Percentiles rank a stretch among this genome's conserved stretches.
phyloP scores from a whole-genome alignment of 2,797 vertebrate genomes.

The Lepus oiostolus region DNA sequence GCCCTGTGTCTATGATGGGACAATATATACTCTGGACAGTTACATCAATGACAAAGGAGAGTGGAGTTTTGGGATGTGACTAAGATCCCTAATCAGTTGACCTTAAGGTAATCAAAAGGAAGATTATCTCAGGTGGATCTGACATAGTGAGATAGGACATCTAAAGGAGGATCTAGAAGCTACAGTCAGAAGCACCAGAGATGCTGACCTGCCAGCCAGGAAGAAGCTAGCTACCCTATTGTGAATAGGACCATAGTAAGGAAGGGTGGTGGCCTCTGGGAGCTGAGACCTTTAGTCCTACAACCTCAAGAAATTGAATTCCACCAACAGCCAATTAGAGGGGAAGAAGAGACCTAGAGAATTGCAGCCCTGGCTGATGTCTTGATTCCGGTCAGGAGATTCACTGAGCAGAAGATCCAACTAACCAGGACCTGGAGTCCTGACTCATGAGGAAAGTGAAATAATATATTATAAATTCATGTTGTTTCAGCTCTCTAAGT shows the following conservation, averaged over 20 bases:
- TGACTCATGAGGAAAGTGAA: background rate
- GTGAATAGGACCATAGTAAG: background rate
- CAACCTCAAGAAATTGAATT: background rate
- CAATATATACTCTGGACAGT: slow-evolving; percentile 1
- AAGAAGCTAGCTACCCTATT: background rate
- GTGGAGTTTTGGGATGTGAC: slow-evolving; percentile 10
- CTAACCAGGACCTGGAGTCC: background rate
- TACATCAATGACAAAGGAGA: background rate
- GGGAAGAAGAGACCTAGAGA: background rate
- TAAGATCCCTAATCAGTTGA: background rate
- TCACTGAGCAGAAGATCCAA: background rate
- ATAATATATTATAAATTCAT: slow-evolving; percentile 23
- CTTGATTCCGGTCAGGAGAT: background rate
- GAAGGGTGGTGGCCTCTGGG: background rate
- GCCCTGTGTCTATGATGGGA: background rate
- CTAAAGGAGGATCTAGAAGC: slow-evolving; percentile 40
- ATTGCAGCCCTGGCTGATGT: background rate
- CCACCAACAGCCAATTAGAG: background rate
- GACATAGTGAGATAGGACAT: slow-evolving; percentile 30
- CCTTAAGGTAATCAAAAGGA: slow-evolving; percentile 9
- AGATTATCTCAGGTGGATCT: background rate
- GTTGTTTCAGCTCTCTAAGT: background rate
- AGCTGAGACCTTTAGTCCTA: background rate
- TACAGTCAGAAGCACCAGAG: background rate
- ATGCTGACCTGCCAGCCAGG: background rate